Evolutionary conservation across 2,797 vertebrate species (phyloP), one percentile per base, ranked within the genome.

Genomic region (Intellagama lesueurii): DNA sequence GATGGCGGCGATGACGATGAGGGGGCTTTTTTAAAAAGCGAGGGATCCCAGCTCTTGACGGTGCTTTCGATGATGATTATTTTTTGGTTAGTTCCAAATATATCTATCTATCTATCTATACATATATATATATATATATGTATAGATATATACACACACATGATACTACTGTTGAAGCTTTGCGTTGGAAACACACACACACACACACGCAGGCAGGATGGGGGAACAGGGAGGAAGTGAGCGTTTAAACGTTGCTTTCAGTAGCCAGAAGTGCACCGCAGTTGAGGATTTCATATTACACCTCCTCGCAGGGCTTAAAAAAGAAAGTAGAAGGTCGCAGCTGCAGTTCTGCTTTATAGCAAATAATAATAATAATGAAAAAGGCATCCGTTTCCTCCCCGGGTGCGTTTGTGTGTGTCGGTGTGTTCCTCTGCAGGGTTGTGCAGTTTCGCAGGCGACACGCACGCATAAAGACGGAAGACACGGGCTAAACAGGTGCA

Each of bases 401-500:
- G 68, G 16, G 7, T 19, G 79, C 30, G 28, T 4, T 52, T 7
- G 64, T 3, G 60, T 76, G 19, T 40, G 76, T 40, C 16, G 28
- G 75, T 40, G 17, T 35, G 81, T 16, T n/a, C 47, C 73, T 75
- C 79, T 90, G 92, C 92, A 91, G 94, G 83, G 90, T 30, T 80
- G 70, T 88, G 9, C 87, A 72, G 64, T 60, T 70, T 70, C 90
- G 88, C 89, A 90, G 82, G 83, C 86, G 66, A 81, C 26, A 3
- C 24, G 30, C 56, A n/a, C 64, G 30, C 26, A n/a, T 35, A 9
- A 11, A 77, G 69, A 49, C 19, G 22, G 87, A 73, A 28, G 82
- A 6, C 49, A 88, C 72, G 72, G 75, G 35, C 87, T 32, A 90
- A 93, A 85, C 94, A 96, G 93, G 96, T 94, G 94, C 90, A 89